Evolutionary conservation across 2,113 vertebrate genomes (phyloP).

Genomic region (Psammodynastes pulverulentus): DNA sequence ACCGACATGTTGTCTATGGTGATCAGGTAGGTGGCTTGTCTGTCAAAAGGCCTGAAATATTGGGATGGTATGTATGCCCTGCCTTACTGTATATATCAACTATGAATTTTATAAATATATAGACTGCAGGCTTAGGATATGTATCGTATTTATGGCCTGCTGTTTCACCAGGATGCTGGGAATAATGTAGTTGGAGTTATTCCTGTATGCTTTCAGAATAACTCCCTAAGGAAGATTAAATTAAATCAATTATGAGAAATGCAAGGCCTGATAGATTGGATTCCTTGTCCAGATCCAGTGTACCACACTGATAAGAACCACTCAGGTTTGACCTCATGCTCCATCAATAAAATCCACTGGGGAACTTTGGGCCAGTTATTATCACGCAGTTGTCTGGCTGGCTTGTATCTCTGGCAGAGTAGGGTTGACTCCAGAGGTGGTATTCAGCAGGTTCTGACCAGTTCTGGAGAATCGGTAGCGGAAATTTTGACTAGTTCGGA

Average conservation of each 20-base stretch:
- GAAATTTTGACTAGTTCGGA: no score
- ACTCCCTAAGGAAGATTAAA: background rate
- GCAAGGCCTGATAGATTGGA: background rate
- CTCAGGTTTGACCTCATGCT: background rate
- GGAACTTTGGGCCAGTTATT: background rate
- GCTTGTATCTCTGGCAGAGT: background rate
- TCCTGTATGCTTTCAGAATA: background rate
- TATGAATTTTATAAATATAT: background rate
- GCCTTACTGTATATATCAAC: background rate
- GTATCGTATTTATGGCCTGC: background rate
- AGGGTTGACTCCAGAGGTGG: no score
- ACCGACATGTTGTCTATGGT: conserved; percentile 68
- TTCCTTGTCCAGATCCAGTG: background rate
- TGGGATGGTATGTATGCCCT: background rate
- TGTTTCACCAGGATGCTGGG: background rate
- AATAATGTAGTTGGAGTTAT: background rate
- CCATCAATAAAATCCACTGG: background rate
- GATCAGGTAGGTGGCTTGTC: conserved; percentile 73
- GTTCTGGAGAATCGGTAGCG: no score
- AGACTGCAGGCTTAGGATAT: background rate
- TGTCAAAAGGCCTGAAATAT: background rate
- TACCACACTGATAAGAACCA: background rate
- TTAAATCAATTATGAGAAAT: background rate
- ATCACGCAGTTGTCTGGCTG: background rate
- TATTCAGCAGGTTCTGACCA: no score